A percentile compares a stretch with the other conserved stretches of the same genome.
phyloP scores from a whole-genome alignment of 2,888 invertebrate species.

The Phytoseiulus persimilis region DNA sequence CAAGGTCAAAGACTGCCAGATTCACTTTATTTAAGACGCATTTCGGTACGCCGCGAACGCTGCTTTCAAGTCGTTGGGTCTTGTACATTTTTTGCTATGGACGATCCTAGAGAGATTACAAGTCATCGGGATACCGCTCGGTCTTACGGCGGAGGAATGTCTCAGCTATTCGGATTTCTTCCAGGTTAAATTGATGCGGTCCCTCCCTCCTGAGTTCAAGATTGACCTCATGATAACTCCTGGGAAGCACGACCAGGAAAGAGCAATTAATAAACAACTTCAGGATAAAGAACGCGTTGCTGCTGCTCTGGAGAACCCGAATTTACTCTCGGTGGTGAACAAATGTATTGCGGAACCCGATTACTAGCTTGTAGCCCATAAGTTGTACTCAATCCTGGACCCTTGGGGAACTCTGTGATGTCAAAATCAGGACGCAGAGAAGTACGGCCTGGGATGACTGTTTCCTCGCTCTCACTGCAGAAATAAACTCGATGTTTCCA shows the following conservation, averaged over 20 bases:
- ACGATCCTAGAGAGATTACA: no score
- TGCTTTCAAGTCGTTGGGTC: no score
- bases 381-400: not conserved
- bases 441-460: no score
- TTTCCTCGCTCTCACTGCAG: no score
- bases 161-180: not conserved
- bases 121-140: no score
- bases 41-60: no score
- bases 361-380: not conserved
- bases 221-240: slow-evolving; percentile 76
- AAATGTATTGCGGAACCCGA: slow-evolving; percentile 61
- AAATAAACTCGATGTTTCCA: no score
- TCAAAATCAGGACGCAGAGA: no score
- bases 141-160: not conserved
- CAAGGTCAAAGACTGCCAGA: no score
- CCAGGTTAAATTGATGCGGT: slow-evolving; percentile 67
- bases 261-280: slow-evolving; percentile 90
- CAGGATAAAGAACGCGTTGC: slow-evolving; percentile 96
- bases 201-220: slow-evolving; percentile 62
- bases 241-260: slow-evolving; percentile 82
- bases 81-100: no score
- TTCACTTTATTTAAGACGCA: no score
- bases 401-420: no score
- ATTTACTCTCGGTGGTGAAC: slow-evolving; percentile 84
- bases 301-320: slow-evolving; percentile 87